Evolutionary conservation across 2,888 invertebrate genomes (phyloP).

Genomic region (Tortrix viridana): DNA sequence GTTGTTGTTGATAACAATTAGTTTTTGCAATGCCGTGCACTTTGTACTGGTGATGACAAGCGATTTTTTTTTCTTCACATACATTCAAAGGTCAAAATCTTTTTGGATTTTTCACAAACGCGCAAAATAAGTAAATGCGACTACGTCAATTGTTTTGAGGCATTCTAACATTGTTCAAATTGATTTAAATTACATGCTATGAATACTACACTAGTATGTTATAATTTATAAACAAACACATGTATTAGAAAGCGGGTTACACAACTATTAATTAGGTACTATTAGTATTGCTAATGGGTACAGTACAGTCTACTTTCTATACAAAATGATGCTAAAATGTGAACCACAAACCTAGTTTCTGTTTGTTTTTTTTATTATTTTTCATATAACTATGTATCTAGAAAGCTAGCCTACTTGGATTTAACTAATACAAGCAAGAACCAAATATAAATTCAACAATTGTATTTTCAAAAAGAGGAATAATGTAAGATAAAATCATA

Average conservation of each 20-base stretch:
- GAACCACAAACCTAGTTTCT: not conserved
- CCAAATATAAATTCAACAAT: too few species aligned
- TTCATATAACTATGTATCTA: not conserved
- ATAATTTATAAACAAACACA: not conserved
- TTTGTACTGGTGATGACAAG: not conserved
- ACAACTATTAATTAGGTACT: slow-evolving; percentile 32
- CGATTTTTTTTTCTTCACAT: slow-evolving; percentile 12
- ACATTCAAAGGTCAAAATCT: slow-evolving; percentile 23
- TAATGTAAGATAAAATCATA: too few species aligned
- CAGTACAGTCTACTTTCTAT: slow-evolving; percentile 25
- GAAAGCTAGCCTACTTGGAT: too few species aligned
- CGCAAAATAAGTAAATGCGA: slow-evolving; percentile 18
- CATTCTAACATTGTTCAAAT: not conserved
- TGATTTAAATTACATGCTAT: not conserved
- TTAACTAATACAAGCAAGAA: too few species aligned
- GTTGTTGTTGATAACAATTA: slow-evolving; percentile 20
- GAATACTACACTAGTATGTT: not conserved
- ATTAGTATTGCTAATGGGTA: slow-evolving; percentile 30
- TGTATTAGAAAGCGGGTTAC: slow-evolving; percentile 32
- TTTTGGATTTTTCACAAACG: slow-evolving; percentile 11
- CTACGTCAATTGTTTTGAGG: slow-evolving; percentile 1
- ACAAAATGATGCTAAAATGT: slow-evolving; percentile 23
- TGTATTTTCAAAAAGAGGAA: too few species aligned
- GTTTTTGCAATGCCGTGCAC: slow-evolving; percentile 7
- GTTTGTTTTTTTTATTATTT: not conserved